phyloP scores from a whole-genome alignment of 2,888 invertebrate genomes.

The Biston stratarius region DNA sequence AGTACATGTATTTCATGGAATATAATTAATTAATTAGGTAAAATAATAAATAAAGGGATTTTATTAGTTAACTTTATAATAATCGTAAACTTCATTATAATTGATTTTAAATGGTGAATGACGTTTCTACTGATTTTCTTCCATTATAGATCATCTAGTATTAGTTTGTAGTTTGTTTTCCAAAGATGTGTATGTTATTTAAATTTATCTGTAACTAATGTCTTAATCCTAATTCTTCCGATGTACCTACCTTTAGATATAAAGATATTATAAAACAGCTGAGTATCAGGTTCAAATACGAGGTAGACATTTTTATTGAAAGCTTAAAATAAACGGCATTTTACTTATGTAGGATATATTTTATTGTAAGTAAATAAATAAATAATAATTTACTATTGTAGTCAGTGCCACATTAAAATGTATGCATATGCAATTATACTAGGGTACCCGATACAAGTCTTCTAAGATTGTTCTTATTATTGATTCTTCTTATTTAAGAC shows the following conservation, averaged over 20 bases:
- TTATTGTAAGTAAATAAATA: constrained; percentile 43
- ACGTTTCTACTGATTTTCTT: neutral
- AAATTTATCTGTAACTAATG: neutral
- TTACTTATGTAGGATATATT: constrained; percentile 33
- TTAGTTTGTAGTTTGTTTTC: neutral
- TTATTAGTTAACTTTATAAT: constrained; percentile 15
- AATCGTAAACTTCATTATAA: constrained; percentile 7
- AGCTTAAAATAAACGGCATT: constrained; percentile 42
- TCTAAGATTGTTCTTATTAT: constrained; percentile 69
- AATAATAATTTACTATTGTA: constrained; percentile 58
- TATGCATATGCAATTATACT: constrained; percentile 59
- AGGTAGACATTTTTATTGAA: constrained; percentile 34
- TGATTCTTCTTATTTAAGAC: constrained; percentile 52
- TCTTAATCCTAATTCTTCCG: constrained; percentile 25
- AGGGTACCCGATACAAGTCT: constrained; percentile 59
- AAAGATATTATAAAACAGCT: constrained; percentile 20
- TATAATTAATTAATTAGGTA: constrained; percentile 50
- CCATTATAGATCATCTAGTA: constrained; percentile 5
- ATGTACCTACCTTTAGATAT: constrained; percentile 22
- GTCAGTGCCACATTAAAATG: constrained; percentile 81
- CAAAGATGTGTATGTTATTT: neutral
- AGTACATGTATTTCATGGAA: constrained; percentile 66
- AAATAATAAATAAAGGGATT: constrained; percentile 32
- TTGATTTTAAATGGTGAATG: constrained; percentile 2
- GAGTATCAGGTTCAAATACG: constrained; percentile 37